Percentiles rank a stretch among this genome's conserved stretches.
Evolutionary conservation across 2,888 invertebrate species (phyloP).

Genomic region (Oegoconia quadripuncta): DNA sequence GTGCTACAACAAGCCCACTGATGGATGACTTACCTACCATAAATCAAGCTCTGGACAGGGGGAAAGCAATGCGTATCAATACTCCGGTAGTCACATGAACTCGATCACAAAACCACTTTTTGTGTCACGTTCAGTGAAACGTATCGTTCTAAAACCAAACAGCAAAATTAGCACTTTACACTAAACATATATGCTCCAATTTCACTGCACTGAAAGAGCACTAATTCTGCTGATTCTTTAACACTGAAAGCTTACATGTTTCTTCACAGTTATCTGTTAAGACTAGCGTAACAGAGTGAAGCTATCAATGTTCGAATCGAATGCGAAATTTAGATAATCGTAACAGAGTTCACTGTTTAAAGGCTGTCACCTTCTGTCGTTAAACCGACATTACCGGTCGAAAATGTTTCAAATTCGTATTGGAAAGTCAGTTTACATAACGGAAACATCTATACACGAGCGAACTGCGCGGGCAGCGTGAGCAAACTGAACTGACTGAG

Average conservation of each 20-base stretch:
- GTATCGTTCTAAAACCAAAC: slow-evolving; percentile 53
- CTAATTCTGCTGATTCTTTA: slow-evolving; percentile 57
- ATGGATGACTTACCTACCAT: slow-evolving; percentile 61
- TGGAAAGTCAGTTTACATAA: slow-evolving; percentile 44
- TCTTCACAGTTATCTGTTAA: slow-evolving; percentile 69
- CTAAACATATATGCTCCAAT: slow-evolving; percentile 58
- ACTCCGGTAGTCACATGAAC: slow-evolving; percentile 61
- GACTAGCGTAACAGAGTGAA: slow-evolving; percentile 61
- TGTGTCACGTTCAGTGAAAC: slow-evolving; percentile 62
- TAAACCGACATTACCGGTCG: slow-evolving; percentile 67
- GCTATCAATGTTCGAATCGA: slow-evolving; percentile 65
- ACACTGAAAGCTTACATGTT: slow-evolving; percentile 65
- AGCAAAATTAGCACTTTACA: slow-evolving; percentile 65
- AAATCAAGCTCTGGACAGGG: slow-evolving; percentile 57
- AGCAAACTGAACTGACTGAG: slow-evolving; percentile 70
- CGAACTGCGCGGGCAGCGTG: slow-evolving; percentile 72
- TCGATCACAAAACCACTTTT: slow-evolving; percentile 63
- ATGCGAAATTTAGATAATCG: slow-evolving; percentile 63
- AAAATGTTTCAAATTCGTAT: slow-evolving; percentile 67
- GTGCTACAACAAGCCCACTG: slow-evolving; percentile 26
- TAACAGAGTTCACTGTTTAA: slow-evolving; percentile 53
- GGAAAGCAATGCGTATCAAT: slow-evolving; percentile 59
- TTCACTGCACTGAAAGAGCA: slow-evolving; percentile 66
- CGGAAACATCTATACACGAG: slow-evolving; percentile 51
- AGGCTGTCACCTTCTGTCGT: slow-evolving; percentile 65